These are phyloP conservation scores for Nephrotoma flavescens DNA, from an alignment of 2,888 invertebrate species.

Conservation along the genomic window DNA sequence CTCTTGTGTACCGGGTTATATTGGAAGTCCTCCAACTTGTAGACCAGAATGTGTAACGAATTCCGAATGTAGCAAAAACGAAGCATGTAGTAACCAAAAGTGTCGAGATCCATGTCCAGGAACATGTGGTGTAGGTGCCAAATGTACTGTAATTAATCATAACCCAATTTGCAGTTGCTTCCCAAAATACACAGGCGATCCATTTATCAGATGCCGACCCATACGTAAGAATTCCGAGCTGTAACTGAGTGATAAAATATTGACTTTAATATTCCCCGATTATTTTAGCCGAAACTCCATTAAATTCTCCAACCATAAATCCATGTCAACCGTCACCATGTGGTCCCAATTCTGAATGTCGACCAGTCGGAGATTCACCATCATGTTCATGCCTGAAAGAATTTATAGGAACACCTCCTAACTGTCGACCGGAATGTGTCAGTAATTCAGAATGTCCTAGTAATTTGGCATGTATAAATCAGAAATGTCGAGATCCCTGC, in stretches of 20 bases:
- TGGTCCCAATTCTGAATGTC: constrained; percentile 63
- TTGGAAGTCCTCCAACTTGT: constrained; percentile 61
- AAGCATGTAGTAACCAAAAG: constrained; percentile 61
- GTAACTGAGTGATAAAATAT: not conserved
- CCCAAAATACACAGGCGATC: constrained; percentile 40
- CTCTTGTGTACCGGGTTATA: constrained; percentile 54
- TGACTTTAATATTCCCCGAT: constrained; percentile 1
- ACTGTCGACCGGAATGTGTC: constrained; percentile 66
- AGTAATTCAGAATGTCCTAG: constrained; percentile 59
- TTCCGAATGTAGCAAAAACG: constrained; percentile 55
- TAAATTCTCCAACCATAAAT: constrained; percentile 35
- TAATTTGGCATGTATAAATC: constrained; percentile 55
- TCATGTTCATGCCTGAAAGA: constrained; percentile 59
- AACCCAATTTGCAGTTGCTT: constrained; percentile 68
- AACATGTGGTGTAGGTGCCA: constrained; percentile 56
- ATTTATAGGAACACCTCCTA: constrained; percentile 54
- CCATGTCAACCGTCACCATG: constrained; percentile 67
- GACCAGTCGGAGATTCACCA: constrained; percentile 47
- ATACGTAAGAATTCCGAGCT: constrained; percentile 32
- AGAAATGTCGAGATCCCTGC: constrained; percentile 64
- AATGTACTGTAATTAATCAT: constrained; percentile 64
- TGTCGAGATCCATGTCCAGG: constrained; percentile 64
- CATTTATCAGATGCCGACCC: constrained; percentile 45
- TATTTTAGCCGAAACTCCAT: constrained; percentile 32
- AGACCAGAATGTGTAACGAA: constrained; percentile 66